Base-by-base conservation (phyloP, 2,797 vertebrate genomes). In the Heterohyrax brucei region DNA sequence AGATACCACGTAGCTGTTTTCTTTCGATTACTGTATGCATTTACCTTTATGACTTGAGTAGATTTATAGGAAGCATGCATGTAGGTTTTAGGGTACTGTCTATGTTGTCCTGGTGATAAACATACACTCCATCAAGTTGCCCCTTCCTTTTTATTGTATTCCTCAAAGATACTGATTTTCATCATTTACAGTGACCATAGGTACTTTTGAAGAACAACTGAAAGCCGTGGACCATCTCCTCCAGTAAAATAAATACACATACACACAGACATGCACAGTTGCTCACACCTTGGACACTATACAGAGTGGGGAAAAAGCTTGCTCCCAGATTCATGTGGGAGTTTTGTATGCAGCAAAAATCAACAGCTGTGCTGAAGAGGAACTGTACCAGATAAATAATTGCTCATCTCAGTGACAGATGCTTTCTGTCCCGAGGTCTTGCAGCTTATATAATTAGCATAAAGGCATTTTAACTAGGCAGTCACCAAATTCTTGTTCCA, bases 141-240 rank as follows among this genome's bases (percentile, higher is more conserved):
- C 66, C n/a, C 66, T 19, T 87, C 18, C 56, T 48, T 81, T 76
- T 14, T 64, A 6, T n/a, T 68, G n/a, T 16, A 21, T 14, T 73
- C 8, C 56, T 48, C 28, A 18, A 2, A 39, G 16, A 14, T 33
- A 16, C 26, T 12, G n/a, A 53, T 93, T 87, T 24, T 95, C 89
- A n/a, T 3, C 8, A 0, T 68, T 94, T 59, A 14, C 4, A 39
- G 66, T 39, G 28, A 68, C 95, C 79, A 72, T 46, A 53, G 46
- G 61, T 62, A 19, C 33, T 91, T 89, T 28, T 76, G 44, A 85
- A 92, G 84, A 85, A 61, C 46, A 93, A 73, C 7, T 61, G 19
- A 89, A 96, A 96, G 30, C n/a, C 80, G 3, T 3, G 9, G 7
- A 39, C 26, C 10, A 39, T 48, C 24, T 77, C 53, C 22, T 73